Percentiles rank a stretch among this genome's conserved stretches.
phyloP scores from a whole-genome alignment of 2,888 invertebrate genomes.

The Calameuta idolon region DNA sequence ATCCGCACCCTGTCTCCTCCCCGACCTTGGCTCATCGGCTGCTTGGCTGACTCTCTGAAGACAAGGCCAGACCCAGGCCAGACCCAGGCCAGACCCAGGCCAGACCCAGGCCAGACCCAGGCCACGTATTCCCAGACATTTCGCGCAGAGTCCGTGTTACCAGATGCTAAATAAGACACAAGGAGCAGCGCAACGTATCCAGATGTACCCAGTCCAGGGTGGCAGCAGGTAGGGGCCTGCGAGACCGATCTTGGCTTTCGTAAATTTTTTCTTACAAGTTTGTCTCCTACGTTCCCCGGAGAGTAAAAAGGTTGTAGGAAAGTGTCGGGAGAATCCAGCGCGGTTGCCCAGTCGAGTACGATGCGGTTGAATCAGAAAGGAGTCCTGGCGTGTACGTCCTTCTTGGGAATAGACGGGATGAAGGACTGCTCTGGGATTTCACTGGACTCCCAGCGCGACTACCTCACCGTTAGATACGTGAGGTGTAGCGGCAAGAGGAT shows the following conservation, averaged over 20 bases:
- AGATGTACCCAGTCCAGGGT: not conserved
- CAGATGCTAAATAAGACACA: not conserved
- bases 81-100: not conserved
- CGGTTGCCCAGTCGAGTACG: too few species aligned
- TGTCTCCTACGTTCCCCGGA: not conserved
- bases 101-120: not conserved
- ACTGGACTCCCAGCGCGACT: slow-evolving; percentile 11
- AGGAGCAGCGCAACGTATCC: not conserved
- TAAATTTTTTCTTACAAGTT: not conserved
- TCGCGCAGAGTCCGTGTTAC: too few species aligned
- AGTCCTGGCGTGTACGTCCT: slow-evolving; percentile 24
- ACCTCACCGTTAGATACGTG: not conserved
- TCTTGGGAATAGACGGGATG: slow-evolving; percentile 23
- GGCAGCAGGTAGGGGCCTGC: not conserved
- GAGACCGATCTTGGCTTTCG: not conserved
- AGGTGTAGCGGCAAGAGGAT: not conserved
- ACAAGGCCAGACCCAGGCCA: not conserved
- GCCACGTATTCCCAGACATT: not conserved
- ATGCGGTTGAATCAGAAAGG: slow-evolving; percentile 11
- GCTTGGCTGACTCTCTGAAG: not conserved
- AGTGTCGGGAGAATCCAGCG: not conserved
- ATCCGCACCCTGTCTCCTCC: not conserved
- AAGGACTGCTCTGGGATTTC: slow-evolving; percentile 34
- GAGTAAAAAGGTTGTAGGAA: not conserved
- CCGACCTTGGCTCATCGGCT: not conserved